phyloP scores from a whole-genome alignment of 2,113 vertebrate genomes.

The Sander lucioperca region DNA sequence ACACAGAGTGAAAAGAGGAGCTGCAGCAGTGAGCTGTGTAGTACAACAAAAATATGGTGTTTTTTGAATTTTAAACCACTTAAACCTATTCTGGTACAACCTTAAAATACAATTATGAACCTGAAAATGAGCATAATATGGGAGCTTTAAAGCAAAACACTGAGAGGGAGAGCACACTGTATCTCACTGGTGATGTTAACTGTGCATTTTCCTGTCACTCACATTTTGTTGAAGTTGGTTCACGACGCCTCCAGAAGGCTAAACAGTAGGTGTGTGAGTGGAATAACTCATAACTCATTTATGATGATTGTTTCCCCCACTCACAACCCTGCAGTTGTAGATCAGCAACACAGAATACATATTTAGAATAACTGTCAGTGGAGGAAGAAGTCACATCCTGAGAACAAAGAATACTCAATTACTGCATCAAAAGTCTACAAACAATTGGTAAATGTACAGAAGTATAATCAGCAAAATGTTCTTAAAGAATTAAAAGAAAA shows the following conservation, averaged over 20 bases:
- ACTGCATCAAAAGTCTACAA: no score
- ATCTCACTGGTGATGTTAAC: slow-evolving; percentile 13
- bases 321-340: slow-evolving; percentile 2
- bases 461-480: background rate
- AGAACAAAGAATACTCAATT: background rate
- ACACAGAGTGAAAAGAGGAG: no score
- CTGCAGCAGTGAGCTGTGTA: no score
- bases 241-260: slow-evolving; percentile 25
- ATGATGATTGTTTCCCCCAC: slow-evolving; percentile 36
- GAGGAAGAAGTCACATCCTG: background rate
- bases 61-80: no score
- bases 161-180: background rate
- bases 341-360: slow-evolving; percentile 24
- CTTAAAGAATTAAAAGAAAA: background rate
- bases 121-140: no score
- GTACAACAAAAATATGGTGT: no score
- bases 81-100: no score
- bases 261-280: slow-evolving; percentile 42
- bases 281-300: slow-evolving; percentile 52
- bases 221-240: slow-evolving; percentile 34
- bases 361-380: background rate
- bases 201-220: slow-evolving; percentile 18
- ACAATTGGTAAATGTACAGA: no score
- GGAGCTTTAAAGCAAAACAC: background rate
- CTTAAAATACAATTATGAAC: no score